A percentile compares a stretch with the other conserved stretches of the same genome.
These are phyloP conservation scores for Callipepla squamata DNA, from an alignment of 2,113 vertebrate genomes.

Conservation along the genomic window DNA sequence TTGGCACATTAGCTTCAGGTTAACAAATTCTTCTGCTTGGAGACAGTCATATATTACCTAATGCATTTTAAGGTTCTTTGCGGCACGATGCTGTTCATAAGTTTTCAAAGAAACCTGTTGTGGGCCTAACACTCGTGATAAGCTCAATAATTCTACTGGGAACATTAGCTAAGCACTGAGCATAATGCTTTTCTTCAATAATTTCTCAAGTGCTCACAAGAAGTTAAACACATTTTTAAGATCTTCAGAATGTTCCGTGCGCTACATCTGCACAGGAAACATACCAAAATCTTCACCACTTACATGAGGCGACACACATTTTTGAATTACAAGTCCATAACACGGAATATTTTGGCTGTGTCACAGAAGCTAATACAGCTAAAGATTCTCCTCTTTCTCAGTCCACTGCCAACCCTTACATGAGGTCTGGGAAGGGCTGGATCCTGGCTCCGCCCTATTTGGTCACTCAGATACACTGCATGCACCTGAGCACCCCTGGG, in stretches of 20 bases:
- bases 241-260: not conserved
- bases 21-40: slow-evolving; percentile 70
- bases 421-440: too few species aligned
- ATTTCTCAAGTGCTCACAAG: not conserved
- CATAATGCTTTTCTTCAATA: not conserved
- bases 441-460: too few species aligned
- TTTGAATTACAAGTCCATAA: not conserved
- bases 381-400: not conserved
- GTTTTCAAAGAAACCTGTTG: slow-evolving; percentile 14
- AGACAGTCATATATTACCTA: slow-evolving; percentile 64
- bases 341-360: not conserved
- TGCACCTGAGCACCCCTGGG: too few species aligned
- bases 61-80: slow-evolving; percentile 45
- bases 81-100: not conserved
- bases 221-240: not conserved
- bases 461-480: too few species aligned
- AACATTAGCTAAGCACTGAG: not conserved
- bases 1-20: slow-evolving; percentile 69
- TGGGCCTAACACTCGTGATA: not conserved
- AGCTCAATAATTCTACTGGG: not conserved
- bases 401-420: too few species aligned
- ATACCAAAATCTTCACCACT: not conserved
- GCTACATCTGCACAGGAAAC: not conserved
- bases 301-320: not conserved
- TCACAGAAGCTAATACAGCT: not conserved